A percentile compares a stretch with the other conserved stretches of the same genome.
Conservation (phyloP, 2,113 vertebrate genomes). For the Empidonax alnorum region DNA sequence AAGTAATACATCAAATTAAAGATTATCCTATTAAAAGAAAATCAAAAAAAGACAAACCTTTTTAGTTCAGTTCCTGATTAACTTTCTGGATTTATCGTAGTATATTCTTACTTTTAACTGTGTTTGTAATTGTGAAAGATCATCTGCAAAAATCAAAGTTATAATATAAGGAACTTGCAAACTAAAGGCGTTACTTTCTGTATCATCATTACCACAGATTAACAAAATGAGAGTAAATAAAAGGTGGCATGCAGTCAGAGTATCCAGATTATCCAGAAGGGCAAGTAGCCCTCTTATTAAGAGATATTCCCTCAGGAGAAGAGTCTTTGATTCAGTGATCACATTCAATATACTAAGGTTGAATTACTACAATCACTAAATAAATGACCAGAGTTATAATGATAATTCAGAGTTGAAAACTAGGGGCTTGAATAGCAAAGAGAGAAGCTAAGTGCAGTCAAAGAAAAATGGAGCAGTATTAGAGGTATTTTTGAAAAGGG, state of each 20-base stretch:
- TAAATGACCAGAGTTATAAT: neutral
- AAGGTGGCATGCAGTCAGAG: neutral
- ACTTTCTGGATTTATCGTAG: neutral
- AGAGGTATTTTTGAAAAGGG: neutral
- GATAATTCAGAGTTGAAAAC: neutral
- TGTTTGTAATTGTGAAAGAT: neutral
- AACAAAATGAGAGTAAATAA: neutral
- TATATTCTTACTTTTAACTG: neutral
- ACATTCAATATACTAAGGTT: neutral
- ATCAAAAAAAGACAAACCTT: neutral
- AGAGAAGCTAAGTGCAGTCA: neutral
- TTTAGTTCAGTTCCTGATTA: neutral
- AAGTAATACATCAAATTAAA: neutral
- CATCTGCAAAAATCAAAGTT: neutral
- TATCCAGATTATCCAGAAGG: neutral
- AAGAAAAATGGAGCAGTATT: neutral
- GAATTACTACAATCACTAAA: neutral
- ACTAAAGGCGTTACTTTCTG: neutral
- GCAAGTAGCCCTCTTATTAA: neutral
- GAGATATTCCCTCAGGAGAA: neutral
- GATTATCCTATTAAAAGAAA: neutral
- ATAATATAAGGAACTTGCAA: neutral
- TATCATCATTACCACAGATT: neutral
- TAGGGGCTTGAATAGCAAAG: neutral
- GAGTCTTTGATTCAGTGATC: neutral